phyloP scores from a whole-genome alignment of 2,888 invertebrate species.

The Scaptomyza reducta region DNA sequence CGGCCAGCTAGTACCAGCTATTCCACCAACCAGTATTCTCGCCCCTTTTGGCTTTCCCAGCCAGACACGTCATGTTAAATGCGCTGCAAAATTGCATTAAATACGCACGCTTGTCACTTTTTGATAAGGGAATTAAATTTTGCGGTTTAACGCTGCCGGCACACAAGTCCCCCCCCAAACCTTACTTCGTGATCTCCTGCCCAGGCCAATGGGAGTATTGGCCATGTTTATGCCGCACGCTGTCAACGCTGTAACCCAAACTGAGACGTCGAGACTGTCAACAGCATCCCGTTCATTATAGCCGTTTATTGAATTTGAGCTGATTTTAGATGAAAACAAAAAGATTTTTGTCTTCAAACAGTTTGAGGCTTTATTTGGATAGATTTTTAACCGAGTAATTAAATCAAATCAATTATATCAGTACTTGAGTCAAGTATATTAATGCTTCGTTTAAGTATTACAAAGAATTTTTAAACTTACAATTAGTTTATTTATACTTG shows the following conservation, averaged over 20 bases:
- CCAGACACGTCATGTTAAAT: slow-evolving; percentile 80
- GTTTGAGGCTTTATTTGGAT: not conserved
- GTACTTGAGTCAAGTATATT: not conserved
- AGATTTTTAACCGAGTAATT: slow-evolving; percentile 23
- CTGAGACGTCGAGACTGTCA: slow-evolving; percentile 62
- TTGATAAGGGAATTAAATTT: slow-evolving; percentile 84
- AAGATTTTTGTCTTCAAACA: not conserved
- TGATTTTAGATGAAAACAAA: slow-evolving; percentile 41
- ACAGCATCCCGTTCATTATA: slow-evolving; percentile 40
- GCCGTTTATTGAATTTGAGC: slow-evolving; percentile 62
- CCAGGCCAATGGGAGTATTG: slow-evolving; percentile 27
- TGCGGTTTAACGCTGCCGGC: slow-evolving; percentile 81
- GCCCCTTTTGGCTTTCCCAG: slow-evolving; percentile 5
- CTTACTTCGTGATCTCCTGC: not conserved
- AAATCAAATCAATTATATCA: slow-evolving; percentile 1
- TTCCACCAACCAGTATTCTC: not conserved
- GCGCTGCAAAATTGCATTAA: slow-evolving; percentile 84
- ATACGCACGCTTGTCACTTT: slow-evolving; percentile 84
- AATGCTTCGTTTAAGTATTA: not conserved
- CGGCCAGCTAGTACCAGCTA: slow-evolving; percentile 36
- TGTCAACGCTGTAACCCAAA: slow-evolving; percentile 71
- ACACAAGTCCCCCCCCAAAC: slow-evolving; percentile 35
- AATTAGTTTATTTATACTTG: too few species aligned
- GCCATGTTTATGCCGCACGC: slow-evolving; percentile 68
- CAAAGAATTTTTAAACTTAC: too few species aligned